phyloP scores from a whole-genome alignment of 2,113 vertebrate genomes.

The Phrynocephalus versicolor region DNA sequence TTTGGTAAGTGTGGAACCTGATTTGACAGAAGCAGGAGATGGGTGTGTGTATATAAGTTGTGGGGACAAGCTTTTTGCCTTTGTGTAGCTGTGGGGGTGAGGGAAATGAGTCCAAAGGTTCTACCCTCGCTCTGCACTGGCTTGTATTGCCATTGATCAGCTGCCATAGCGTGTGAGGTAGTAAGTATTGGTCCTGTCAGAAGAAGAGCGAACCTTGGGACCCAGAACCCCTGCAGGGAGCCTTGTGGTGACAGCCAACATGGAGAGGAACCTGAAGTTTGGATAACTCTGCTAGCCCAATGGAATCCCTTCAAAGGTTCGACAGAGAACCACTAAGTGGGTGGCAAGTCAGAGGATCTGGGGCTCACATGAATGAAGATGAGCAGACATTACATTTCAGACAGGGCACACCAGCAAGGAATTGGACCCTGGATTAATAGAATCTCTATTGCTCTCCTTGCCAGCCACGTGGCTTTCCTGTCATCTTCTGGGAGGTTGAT shows the following conservation, averaged over 20 bases:
- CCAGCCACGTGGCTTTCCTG: neutral
- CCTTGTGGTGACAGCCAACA: neutral
- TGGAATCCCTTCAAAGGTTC: neutral
- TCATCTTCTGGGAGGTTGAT: neutral
- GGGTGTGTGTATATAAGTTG: neutral
- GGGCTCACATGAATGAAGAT: neutral
- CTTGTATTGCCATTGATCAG: neutral
- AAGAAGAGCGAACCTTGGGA: neutral
- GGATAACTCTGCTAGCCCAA: neutral
- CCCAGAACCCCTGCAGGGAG: neutral
- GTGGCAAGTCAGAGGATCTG: neutral
- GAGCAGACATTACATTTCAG: too few species aligned
- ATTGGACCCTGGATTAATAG: neutral
- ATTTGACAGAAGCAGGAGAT: neutral
- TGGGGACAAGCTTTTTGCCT: neutral
- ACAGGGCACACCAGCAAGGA: neutral
- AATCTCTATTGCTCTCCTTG: neutral
- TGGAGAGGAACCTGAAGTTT: neutral
- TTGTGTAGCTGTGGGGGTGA: neutral
- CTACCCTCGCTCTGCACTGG: neutral
- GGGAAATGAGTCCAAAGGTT: neutral
- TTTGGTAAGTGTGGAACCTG: neutral
- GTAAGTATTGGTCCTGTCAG: slow-evolving; percentile 5
- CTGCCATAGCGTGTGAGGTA: slow-evolving; percentile 36
- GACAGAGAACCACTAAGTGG: neutral